A percentile compares a stretch with the other conserved stretches of the same genome.
These are phyloP conservation scores for Antechinus stuartii DNA, from an alignment of 2,113 vertebrate species.

Conservation along the genomic window DNA sequence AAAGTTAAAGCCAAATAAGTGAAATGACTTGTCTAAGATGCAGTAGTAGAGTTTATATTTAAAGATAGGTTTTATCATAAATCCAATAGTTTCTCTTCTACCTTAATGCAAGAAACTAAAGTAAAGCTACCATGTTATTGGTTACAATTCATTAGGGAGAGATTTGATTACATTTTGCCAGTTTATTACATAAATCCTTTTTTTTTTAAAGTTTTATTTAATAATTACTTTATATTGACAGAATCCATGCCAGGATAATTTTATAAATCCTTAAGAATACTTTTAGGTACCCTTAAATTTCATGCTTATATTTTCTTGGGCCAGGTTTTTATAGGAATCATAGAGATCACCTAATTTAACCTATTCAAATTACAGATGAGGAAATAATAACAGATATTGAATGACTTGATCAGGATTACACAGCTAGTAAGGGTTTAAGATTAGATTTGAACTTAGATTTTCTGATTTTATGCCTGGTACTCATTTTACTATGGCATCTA, in stretches of 20 bases:
- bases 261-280: not conserved
- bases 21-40: not conserved
- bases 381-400: not conserved
- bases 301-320: not conserved
- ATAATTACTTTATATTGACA: too few relatives aligned
- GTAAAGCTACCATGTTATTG: not conserved
- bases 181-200: not conserved
- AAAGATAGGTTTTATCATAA: not conserved
- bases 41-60: not conserved
- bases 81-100: not conserved
- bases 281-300: conserved; percentile 23
- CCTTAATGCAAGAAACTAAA: not conserved
- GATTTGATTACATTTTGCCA: not conserved
- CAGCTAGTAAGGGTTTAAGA: not conserved
- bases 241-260: too few relatives aligned
- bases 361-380: not conserved
- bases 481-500: not conserved
- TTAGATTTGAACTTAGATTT: not conserved
- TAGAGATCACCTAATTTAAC: not conserved
- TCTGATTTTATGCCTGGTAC: not conserved
- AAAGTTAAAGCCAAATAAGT: not conserved
- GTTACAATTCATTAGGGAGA: conserved; percentile 11
- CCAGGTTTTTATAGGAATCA: not conserved
- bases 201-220: too few relatives aligned
- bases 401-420: not conserved